Evolutionary conservation across 1,140 invertebrate genomes (phyloP).

Genomic region (Microplitis demolitor): DNA sequence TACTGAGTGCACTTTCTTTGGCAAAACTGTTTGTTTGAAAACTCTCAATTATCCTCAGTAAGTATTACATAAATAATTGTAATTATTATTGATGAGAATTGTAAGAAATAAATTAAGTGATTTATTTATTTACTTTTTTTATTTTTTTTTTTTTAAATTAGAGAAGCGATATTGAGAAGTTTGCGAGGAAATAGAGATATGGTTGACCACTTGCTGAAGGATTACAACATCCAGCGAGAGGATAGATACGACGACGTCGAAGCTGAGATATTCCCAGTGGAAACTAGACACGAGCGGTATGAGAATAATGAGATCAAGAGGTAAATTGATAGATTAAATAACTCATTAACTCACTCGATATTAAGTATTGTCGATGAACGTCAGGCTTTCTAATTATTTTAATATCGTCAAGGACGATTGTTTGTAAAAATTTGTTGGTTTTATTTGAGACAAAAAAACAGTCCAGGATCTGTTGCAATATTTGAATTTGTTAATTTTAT

Average conservation of each 20-base stretch:
- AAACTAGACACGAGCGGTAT: constrained; percentile 46
- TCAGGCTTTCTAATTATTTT: constrained; percentile 32
- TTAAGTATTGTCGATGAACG: constrained; percentile 10
- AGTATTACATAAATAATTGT: constrained; percentile 45
- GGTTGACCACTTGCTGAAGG: constrained; percentile 72
- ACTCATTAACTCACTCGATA: constrained; percentile 4
- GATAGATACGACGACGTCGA: constrained; percentile 33
- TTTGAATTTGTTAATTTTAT: too few relatives aligned
- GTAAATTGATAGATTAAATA: constrained; percentile 32
- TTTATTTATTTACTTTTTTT: background rate
- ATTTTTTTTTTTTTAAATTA: constrained; percentile 52
- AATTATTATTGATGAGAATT: background rate
- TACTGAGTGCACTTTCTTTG: constrained; percentile 73
- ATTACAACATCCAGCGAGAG: constrained; percentile 59
- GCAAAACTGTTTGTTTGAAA: constrained; percentile 75
- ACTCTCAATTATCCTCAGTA: constrained; percentile 79
- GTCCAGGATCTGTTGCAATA: too few relatives aligned
- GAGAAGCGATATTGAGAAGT: constrained; percentile 77
- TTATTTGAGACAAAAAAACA: background rate
- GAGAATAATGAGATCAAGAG: constrained; percentile 59
- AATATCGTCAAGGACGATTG: background rate
- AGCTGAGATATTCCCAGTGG: constrained; percentile 31
- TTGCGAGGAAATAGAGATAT: constrained; percentile 73
- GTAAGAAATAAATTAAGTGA: background rate
- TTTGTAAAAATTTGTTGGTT: background rate